Percentiles rank a stretch among this genome's conserved stretches.
phyloP scores from a whole-genome alignment of 2,113 vertebrate species.

The Serilophus lunatus region DNA sequence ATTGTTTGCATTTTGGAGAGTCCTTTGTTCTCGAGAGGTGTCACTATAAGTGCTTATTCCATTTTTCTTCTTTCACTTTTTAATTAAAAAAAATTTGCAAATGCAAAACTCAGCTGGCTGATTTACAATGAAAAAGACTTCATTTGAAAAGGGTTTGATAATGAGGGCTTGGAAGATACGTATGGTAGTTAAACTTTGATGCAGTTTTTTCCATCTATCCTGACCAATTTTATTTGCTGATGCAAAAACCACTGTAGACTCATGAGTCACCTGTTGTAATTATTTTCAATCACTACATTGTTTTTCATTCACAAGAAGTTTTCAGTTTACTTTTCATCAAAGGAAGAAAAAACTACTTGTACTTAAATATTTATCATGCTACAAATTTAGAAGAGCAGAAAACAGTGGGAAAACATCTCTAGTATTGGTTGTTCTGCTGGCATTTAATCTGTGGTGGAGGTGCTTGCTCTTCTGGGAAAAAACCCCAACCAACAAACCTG shows the following conservation, averaged over 20 bases:
- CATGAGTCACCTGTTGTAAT: constrained; percentile 40
- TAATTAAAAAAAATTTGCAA: constrained; percentile 18
- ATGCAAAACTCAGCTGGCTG: not conserved
- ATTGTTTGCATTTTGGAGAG: not conserved
- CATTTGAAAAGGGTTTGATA: not conserved
- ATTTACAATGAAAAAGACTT: not conserved
- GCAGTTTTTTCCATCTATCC: not conserved
- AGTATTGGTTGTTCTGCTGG: not conserved
- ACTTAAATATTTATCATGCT: not conserved
- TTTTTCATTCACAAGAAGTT: constrained; percentile 18
- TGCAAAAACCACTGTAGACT: not conserved
- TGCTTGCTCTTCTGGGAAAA: not conserved
- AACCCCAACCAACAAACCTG: fast-evolving
- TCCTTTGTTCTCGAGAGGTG: not conserved
- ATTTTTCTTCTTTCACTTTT: constrained; percentile 20
- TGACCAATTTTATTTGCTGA: constrained; percentile 15
- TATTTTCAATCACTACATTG: constrained; percentile 37
- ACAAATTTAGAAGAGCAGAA: constrained; percentile 18
- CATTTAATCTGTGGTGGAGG: not conserved
- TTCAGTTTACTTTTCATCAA: not conserved
- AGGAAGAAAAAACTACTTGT: not conserved
- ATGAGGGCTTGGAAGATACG: not conserved
- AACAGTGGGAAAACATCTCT: not conserved
- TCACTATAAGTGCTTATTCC: not conserved
- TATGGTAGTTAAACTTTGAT: constrained; percentile 6